These are phyloP conservation scores for Heteromurus nitidus DNA, from an alignment of 2,888 invertebrate species.

Conservation along the genomic window DNA sequence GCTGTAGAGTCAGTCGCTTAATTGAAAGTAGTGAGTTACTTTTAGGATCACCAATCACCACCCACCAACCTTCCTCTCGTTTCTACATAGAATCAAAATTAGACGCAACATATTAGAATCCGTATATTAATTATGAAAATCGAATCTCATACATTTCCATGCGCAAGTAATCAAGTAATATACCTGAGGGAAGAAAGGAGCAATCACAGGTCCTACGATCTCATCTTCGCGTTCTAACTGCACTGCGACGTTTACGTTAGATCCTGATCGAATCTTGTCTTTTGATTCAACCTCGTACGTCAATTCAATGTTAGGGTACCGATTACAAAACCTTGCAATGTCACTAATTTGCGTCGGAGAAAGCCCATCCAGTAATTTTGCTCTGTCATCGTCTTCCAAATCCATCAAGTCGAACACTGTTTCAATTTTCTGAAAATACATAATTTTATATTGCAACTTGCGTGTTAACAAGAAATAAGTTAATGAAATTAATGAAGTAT, in stretches of 20 bases:
- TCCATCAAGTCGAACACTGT: conserved; percentile 98
- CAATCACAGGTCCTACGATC: conserved; percentile 95
- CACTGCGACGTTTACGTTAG: conserved; percentile 92
- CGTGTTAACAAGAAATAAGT: conserved; percentile 14
- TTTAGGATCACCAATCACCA: conserved; percentile 97
- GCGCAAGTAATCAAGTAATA: neutral
- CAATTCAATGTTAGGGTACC: conserved; percentile 98
- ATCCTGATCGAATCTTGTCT: conserved; percentile 86
- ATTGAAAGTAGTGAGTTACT: conserved; percentile 96
- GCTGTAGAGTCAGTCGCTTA: conserved; percentile 95
- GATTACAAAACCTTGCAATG: conserved; percentile 98
- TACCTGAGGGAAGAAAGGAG: conserved; percentile 98
- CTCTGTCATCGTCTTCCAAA: conserved; percentile 90
- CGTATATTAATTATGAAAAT: neutral
- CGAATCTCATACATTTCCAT: too few species aligned
- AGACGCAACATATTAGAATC: too few species aligned
- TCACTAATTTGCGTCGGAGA: conserved; percentile 93
- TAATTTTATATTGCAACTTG: neutral
- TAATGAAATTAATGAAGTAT: neutral
- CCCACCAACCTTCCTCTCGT: conserved; percentile 87
- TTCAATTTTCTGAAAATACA: conserved; percentile 81
- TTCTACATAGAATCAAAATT: conserved; percentile 75
- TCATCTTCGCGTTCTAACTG: conserved; percentile 98
- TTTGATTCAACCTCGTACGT: conserved; percentile 91
- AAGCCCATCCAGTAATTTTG: conserved; percentile 86